Conservation (phyloP, 2,797 vertebrate species). For the Arremon brunneinucha region DNA sequence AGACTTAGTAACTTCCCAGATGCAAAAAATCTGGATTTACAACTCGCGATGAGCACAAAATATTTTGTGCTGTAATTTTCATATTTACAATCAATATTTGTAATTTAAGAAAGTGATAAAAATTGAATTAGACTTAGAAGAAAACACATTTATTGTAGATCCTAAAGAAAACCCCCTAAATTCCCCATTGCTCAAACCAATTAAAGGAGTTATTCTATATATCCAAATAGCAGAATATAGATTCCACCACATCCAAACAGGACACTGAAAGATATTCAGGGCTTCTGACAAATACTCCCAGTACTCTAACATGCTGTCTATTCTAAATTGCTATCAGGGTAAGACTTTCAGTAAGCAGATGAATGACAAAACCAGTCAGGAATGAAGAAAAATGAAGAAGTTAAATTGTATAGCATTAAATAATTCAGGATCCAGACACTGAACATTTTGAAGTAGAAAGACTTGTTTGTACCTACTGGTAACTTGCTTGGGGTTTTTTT, state of each 20-base stretch:
- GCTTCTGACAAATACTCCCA: background rate
- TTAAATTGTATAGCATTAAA: background rate
- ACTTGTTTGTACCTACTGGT: background rate
- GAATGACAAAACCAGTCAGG: background rate
- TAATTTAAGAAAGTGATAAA: background rate
- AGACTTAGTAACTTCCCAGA: background rate
- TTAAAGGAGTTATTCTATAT: background rate
- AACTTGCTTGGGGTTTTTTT: background rate
- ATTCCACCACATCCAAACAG: background rate
- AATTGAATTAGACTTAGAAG: background rate
- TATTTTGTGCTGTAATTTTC: background rate
- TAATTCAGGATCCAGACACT: background rate
- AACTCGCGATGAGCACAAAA: background rate
- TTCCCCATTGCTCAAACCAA: background rate
- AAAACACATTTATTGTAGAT: background rate
- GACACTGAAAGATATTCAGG: background rate
- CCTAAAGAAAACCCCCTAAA: background rate
- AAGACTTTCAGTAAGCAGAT: background rate
- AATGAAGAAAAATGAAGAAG: background rate
- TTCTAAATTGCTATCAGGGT: background rate
- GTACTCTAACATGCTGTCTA: background rate
- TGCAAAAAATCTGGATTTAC: background rate
- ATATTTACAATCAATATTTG: background rate
- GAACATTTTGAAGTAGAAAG: background rate
- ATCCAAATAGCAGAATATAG: background rate